A percentile compares a stretch with the other conserved stretches of the same genome.
Conservation (phyloP, 2,888 invertebrate species). For the Acheta domesticus region DNA sequence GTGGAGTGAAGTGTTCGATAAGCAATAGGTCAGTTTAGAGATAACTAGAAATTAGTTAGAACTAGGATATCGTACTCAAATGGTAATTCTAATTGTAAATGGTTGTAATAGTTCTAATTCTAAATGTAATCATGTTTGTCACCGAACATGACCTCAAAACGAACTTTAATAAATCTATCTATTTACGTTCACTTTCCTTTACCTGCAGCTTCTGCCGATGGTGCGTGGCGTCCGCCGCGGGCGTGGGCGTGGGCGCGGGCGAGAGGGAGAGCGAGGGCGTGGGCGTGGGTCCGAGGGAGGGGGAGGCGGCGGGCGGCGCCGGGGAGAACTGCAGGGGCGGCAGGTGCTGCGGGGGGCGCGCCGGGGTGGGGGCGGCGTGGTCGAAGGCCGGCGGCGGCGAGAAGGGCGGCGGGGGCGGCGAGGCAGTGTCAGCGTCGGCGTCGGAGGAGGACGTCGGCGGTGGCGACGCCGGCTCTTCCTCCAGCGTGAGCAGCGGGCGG, state of each 20-base stretch:
- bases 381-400: neutral
- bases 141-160: too few species aligned
- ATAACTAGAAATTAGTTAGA: too few species aligned
- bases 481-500: neutral
- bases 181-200: too few species aligned
- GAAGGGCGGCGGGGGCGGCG: neutral
- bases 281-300: neutral
- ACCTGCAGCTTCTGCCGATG: too few species aligned
- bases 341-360: neutral
- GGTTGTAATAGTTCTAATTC: too few species aligned
- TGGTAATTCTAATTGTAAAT: too few species aligned
- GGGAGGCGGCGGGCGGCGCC: neutral
- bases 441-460: neutral
- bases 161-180: too few species aligned
- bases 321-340: neutral
- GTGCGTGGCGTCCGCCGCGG: neutral
- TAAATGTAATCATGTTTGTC: too few species aligned
- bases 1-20: too few species aligned
- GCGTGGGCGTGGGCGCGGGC: neutral
- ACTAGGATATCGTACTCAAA: too few species aligned
- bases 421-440: neutral
- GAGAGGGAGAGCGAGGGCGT: neutral
- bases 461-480: neutral
- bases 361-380: neutral
- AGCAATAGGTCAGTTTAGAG: too few species aligned